Percentiles rank a stretch among this genome's conserved stretches.
Conservation (phyloP, 2,113 vertebrate species). For the Psilopogon haemacephalus region DNA sequence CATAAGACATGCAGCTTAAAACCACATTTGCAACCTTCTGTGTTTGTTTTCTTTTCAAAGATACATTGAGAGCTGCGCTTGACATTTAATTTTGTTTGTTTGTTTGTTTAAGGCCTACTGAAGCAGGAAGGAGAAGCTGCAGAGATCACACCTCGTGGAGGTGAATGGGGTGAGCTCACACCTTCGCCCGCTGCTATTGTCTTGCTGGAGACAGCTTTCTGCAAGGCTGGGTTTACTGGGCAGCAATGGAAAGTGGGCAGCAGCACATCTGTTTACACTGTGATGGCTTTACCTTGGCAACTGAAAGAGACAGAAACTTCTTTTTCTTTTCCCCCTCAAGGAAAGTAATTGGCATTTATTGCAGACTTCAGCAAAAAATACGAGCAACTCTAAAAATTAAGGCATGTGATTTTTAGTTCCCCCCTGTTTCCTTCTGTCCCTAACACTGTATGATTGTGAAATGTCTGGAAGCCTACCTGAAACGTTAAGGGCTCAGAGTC, state of each 20-base stretch:
- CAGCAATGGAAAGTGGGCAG: constrained; percentile 27
- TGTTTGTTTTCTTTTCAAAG: not conserved
- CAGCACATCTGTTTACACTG: constrained; percentile 50
- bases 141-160: constrained; percentile 31
- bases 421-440: constrained; percentile 7
- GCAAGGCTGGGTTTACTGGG: constrained; percentile 48
- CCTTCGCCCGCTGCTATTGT: constrained; percentile 46
- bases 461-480: not conserved
- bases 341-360: constrained; percentile 37
- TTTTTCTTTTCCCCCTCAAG: no score
- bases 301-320: constrained; percentile 47
- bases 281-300: constrained; percentile 45
- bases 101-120: not conserved
- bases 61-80: not conserved
- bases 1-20: not conserved
- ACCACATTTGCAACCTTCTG: not conserved
- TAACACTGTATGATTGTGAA: not conserved
- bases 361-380: constrained; percentile 27
- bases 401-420: not conserved
- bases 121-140: not conserved
- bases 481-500: not conserved
- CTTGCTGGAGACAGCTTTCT: constrained; percentile 47
- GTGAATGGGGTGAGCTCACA: constrained; percentile 38
- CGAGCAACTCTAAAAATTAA: not conserved
- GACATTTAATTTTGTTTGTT: not conserved